These are phyloP conservation scores for Acanthurus tractus DNA, from an alignment of 2,797 vertebrate species.

Conservation along the genomic window DNA sequence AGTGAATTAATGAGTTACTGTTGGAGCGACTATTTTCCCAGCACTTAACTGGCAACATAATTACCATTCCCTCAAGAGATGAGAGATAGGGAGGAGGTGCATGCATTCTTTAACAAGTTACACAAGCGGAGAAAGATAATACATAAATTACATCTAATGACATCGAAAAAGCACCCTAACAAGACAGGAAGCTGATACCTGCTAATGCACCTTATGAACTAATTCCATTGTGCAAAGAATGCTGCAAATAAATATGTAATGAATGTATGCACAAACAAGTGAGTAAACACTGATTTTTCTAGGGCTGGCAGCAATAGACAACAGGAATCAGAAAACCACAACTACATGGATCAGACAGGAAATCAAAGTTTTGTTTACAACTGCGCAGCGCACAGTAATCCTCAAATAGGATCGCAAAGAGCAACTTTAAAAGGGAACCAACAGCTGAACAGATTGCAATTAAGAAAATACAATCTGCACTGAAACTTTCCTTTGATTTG, in stretches of 20 bases:
- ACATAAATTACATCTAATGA: slow-evolving; percentile 59
- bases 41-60: slow-evolving; percentile 75
- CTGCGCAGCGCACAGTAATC: not conserved
- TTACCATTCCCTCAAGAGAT: slow-evolving; percentile 69
- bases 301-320: not conserved
- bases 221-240: slow-evolving; percentile 40
- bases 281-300: slow-evolving; percentile 19
- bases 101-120: slow-evolving; percentile 62
- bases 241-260: slow-evolving; percentile 10
- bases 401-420: not conserved
- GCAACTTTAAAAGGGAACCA: not conserved
- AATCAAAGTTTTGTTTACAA: slow-evolving; percentile 13
- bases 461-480: not conserved
- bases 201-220: slow-evolving; percentile 33
- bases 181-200: slow-evolving; percentile 16
- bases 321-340: not conserved
- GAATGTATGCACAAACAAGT: not conserved
- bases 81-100: slow-evolving; percentile 43
- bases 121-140: slow-evolving; percentile 55
- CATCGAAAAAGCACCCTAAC: slow-evolving; percentile 22
- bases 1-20: slow-evolving; percentile 87
- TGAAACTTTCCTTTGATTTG: not conserved
- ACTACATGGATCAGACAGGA: not conserved
- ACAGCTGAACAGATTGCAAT: not conserved
- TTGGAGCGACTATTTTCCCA: slow-evolving; percentile 78